Conservation (phyloP, 2,113 vertebrate species). For the Cyanoderma ruficeps region DNA sequence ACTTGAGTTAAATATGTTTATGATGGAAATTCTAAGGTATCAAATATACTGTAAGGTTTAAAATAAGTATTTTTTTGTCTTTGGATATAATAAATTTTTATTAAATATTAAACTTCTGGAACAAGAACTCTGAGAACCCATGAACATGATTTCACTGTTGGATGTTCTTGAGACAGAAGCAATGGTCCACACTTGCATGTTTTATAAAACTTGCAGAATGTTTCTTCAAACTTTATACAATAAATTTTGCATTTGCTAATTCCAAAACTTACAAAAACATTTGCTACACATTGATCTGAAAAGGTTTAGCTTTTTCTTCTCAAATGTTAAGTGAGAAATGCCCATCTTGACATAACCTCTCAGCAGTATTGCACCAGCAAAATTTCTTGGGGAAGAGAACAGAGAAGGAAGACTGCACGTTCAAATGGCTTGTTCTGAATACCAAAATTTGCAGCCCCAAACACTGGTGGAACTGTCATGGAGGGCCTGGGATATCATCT, state of each 20-base stretch:
- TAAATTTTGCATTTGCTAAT: conserved; percentile 9
- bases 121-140: background rate
- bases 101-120: background rate
- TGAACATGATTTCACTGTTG: background rate
- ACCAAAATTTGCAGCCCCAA: background rate
- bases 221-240: conserved; percentile 4
- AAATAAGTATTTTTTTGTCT: conserved; percentile 20
- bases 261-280: background rate
- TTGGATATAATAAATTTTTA: background rate
- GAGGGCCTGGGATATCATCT: background rate
- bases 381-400: background rate
- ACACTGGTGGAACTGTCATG: background rate
- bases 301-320: background rate
- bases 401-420: background rate
- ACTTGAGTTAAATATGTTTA: background rate
- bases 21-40: background rate
- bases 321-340: background rate
- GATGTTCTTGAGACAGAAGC: background rate
- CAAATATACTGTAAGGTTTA: background rate
- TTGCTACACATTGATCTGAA: background rate
- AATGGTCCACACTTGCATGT: background rate
- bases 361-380: background rate
- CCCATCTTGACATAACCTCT: background rate
- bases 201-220: background rate
- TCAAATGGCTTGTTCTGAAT: background rate